These are phyloP conservation scores for Mormoops blainvillei DNA, from an alignment of 2,113 vertebrate species.

Conservation along the genomic window DNA sequence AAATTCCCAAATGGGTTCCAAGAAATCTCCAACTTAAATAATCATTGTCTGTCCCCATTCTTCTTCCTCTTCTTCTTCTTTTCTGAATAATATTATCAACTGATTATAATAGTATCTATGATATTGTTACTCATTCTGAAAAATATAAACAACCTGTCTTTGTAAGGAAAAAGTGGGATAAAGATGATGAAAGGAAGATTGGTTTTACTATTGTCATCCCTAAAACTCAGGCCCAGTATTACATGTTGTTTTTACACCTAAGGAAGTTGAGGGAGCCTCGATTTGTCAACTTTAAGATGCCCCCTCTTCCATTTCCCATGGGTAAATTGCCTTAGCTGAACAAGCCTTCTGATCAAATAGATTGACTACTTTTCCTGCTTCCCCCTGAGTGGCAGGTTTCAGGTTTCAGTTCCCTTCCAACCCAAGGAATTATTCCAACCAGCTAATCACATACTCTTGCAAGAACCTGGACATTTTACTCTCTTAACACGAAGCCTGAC, in stretches of 20 bases:
- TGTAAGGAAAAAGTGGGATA: not conserved
- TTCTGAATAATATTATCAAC: not conserved
- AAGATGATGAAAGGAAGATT: not conserved
- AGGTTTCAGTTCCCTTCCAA: not conserved
- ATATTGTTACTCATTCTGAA: not conserved
- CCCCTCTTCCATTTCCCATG: not conserved
- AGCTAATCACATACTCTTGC: fast-evolving
- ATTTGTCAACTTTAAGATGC: not conserved
- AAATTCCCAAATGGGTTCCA: not conserved
- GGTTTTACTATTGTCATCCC: not conserved
- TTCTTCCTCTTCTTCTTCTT: not conserved
- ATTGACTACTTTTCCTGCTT: not conserved
- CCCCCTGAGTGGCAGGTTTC: not conserved
- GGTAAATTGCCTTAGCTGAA: not conserved
- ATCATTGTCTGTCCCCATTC: not conserved
- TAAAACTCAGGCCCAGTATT: not conserved
- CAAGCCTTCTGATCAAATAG: not conserved
- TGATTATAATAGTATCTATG: not conserved
- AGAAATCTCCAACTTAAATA: not conserved
- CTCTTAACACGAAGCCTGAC: not conserved
- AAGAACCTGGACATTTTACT: not conserved
- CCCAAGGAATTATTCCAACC: not conserved
- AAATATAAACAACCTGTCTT: not conserved
- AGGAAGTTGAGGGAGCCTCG: not conserved
- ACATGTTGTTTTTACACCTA: not conserved